Percentiles rank a stretch among this genome's conserved stretches.
These are phyloP conservation scores for Papilio gigon DNA, from an alignment of 2,888 invertebrate genomes.

Conservation along the genomic window DNA sequence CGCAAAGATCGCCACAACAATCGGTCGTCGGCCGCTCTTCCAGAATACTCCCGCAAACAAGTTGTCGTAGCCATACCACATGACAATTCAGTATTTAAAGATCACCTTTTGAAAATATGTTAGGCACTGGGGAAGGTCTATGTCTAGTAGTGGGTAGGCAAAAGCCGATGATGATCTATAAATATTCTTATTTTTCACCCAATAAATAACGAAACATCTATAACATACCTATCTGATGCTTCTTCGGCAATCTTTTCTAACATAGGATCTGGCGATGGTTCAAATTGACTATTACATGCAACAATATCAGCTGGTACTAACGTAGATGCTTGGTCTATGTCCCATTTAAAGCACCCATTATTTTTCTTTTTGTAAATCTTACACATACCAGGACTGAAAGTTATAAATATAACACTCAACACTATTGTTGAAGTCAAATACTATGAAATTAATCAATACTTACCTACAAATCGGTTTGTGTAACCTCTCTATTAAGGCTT, in stretches of 20 bases:
- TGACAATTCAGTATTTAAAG: no score
- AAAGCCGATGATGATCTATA: not conserved
- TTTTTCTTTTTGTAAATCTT: constrained; percentile 75
- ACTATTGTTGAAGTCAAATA: not conserved
- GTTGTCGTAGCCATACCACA: no score
- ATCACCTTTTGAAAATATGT: no score
- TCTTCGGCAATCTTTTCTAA: constrained; percentile 85
- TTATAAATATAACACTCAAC: constrained; percentile 20
- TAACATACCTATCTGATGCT: constrained; percentile 83
- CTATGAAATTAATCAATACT: constrained; percentile 44
- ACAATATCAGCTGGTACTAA: constrained; percentile 87
- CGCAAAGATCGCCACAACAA: no score
- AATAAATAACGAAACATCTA: not conserved
- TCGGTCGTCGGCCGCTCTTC: no score
- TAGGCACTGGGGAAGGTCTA: no score
- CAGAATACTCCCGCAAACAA: no score
- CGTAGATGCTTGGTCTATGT: constrained; percentile 86
- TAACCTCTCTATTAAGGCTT: constrained; percentile 83
- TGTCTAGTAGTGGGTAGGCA: no score
- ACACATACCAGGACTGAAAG: constrained; percentile 76
- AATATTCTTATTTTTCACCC: not conserved
- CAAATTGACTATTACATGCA: constrained; percentile 84
- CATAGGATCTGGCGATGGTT: constrained; percentile 83
- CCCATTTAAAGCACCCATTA: constrained; percentile 81
- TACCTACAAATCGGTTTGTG: constrained; percentile 88